These are phyloP conservation scores for Columba janthina DNA, from an alignment of 2,113 vertebrate species.

Conservation along the genomic window DNA sequence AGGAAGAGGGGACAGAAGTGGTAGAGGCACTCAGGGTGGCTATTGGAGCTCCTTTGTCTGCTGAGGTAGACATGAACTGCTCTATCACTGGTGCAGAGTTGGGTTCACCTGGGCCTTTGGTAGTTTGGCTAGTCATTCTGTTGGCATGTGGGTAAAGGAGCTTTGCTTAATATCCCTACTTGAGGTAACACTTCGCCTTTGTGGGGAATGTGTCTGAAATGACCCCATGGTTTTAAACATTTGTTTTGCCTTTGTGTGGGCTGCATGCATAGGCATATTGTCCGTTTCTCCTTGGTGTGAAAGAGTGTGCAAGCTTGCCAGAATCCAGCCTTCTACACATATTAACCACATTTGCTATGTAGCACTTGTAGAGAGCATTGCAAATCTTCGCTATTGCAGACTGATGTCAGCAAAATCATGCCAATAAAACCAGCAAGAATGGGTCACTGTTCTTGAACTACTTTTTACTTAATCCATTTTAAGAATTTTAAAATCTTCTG, in stretches of 20 bases:
- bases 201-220: neutral
- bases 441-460: neutral
- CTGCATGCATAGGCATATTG: accelerated
- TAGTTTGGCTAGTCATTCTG: neutral
- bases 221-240: neutral
- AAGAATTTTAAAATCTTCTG: neutral
- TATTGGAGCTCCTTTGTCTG: neutral
- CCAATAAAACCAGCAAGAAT: neutral
- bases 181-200: neutral
- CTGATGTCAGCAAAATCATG: neutral
- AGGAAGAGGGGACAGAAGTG: neutral
- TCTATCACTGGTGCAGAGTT: neutral
- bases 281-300: neutral
- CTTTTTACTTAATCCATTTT: neutral
- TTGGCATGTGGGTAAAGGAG: neutral
- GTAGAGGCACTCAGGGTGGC: neutral
- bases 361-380: neutral
- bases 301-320: neutral
- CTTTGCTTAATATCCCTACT: neutral
- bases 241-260: neutral
- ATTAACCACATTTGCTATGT: neutral
- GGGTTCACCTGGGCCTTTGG: neutral
- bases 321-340: neutral
- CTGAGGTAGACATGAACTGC: neutral
- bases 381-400: neutral